Conservation (phyloP, 2,113 vertebrate species). For the Nibea albiflora region DNA sequence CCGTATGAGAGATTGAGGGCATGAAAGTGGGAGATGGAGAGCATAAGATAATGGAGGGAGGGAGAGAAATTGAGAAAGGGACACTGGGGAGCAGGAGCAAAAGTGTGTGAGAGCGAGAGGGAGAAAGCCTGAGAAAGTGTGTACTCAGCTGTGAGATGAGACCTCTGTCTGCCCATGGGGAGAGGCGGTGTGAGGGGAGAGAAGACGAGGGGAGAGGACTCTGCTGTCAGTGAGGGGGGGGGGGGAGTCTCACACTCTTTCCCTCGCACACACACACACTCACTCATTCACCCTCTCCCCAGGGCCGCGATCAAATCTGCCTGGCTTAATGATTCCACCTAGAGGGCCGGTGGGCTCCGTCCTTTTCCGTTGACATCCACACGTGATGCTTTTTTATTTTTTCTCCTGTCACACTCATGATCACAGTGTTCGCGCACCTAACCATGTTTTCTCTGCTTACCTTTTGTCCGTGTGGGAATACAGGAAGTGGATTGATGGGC, state of each 20-base stretch:
- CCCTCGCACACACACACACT: conserved; percentile 11
- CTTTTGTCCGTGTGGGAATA: conserved; percentile 62
- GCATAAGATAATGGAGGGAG: conserved; percentile 79
- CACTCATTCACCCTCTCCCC: conserved; percentile 51
- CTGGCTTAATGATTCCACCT: conserved; percentile 57
- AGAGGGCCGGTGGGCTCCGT: conserved; percentile 37
- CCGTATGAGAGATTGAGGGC: conserved; percentile 79
- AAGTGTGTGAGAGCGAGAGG: conserved; percentile 79
- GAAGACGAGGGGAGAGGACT: conserved; percentile 65
- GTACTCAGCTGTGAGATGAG: conserved; percentile 86
- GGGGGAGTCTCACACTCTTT: conserved; percentile 61
- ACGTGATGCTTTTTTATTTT: not conserved
- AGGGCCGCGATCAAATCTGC: conserved; percentile 52
- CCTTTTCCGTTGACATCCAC: conserved; percentile 20
- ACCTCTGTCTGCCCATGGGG: conserved; percentile 80
- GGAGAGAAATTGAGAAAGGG: conserved; percentile 80
- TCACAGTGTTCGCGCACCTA: conserved; percentile 46
- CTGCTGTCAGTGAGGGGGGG: conserved; percentile 69
- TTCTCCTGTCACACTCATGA: conserved; percentile 14
- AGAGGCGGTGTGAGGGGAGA: conserved; percentile 71
- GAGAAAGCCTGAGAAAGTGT: conserved; percentile 83
- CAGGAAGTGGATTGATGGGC: conserved; percentile 95
- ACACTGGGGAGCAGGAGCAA: conserved; percentile 79
- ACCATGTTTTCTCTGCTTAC: conserved; percentile 60
- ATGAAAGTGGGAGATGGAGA: conserved; percentile 79